A percentile compares a stretch with the other conserved stretches of the same genome.
phyloP scores from a whole-genome alignment of 1,140 invertebrate genomes.

The Oncopodura yosiiana region DNA sequence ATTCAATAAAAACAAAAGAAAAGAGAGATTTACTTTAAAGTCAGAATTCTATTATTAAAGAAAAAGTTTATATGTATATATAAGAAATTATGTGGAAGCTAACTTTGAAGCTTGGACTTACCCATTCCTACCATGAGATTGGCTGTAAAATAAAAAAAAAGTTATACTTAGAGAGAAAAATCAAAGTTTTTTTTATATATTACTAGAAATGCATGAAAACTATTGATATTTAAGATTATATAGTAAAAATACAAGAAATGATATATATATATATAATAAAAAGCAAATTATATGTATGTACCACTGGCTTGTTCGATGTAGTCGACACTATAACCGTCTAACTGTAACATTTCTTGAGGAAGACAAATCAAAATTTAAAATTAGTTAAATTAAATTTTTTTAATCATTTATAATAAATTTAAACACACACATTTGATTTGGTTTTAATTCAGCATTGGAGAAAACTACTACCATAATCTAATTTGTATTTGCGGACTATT shows the following conservation, averaged over 20 bases:
- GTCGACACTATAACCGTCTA: constrained; percentile 98
- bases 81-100: not conserved
- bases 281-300: constrained; percentile 37
- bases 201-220: not conserved
- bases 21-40: not conserved
- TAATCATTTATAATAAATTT: too few relatives aligned
- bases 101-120: constrained; percentile 33
- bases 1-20: constrained; percentile 5
- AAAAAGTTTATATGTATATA: not conserved
- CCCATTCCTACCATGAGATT: constrained; percentile 81
- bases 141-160: constrained; percentile 50
- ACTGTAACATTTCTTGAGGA: constrained; percentile 98
- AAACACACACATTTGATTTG: too few relatives aligned
- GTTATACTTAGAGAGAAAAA: constrained; percentile 8
- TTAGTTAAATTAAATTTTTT: too few relatives aligned
- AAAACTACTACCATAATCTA: too few relatives aligned
- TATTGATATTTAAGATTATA: not conserved
- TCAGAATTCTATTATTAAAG: not conserved
- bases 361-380: too few relatives aligned
- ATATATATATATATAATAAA: not conserved
- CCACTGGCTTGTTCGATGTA: constrained; percentile 90
- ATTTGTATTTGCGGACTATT: too few relatives aligned
- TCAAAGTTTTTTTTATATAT: not conserved
- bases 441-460: too few relatives aligned
- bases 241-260: constrained; percentile 2